Evolutionary conservation across 2,888 invertebrate species (phyloP).

Genomic region (Scotopteryx bipunctaria): DNA sequence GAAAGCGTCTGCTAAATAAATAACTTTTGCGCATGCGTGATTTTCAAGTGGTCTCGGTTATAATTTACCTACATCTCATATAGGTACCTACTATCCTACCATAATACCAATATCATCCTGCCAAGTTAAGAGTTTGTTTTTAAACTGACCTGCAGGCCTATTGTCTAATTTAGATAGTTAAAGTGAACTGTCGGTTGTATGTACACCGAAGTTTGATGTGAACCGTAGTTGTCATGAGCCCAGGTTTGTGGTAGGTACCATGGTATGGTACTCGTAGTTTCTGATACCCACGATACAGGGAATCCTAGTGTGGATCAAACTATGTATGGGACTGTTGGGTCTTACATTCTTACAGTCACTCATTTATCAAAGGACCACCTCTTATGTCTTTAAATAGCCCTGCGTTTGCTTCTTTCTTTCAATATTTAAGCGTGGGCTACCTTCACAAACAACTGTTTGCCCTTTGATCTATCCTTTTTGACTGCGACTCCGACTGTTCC

Average conservation of each 20-base stretch:
- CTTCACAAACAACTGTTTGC: background rate
- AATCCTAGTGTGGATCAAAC: no score
- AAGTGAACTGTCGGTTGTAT: no score
- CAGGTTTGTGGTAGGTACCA: no score
- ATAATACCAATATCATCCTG: background rate
- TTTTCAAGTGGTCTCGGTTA: conserved; percentile 19
- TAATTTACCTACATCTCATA: conserved; percentile 3
- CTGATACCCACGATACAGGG: no score
- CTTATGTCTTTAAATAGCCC: background rate
- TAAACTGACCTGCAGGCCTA: no score
- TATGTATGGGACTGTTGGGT: no score
- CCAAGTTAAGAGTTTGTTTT: background rate
- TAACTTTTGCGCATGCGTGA: conserved; percentile 22
- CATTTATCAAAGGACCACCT: background rate
- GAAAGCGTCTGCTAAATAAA: conserved; percentile 19
- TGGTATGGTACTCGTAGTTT: no score
- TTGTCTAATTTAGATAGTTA: no score
- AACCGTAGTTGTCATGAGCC: no score
- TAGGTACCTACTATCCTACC: background rate
- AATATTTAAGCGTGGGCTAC: background rate
- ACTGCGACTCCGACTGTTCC: no score
- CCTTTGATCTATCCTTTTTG: background rate
- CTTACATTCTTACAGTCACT: no score
- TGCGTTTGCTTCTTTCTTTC: background rate
- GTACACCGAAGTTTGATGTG: no score